phyloP scores from a whole-genome alignment of 2,888 invertebrate genomes.

The Caradrina clavipalpis region DNA sequence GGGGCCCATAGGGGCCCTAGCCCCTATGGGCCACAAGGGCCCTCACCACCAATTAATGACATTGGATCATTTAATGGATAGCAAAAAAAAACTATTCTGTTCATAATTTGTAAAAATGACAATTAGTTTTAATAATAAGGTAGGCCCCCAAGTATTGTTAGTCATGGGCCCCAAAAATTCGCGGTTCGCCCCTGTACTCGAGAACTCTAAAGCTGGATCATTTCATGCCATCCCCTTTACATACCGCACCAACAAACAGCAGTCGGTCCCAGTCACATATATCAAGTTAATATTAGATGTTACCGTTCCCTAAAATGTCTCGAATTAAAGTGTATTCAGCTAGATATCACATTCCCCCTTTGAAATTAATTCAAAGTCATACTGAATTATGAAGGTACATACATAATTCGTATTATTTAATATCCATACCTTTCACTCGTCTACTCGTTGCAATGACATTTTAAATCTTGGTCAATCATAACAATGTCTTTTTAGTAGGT shows the following conservation, averaged over 20 bases:
- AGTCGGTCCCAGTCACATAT: constrained; percentile 40
- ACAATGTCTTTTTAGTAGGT: constrained; percentile 36
- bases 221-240: constrained; percentile 24
- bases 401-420: constrained; percentile 48
- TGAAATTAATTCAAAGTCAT: constrained; percentile 54
- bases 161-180: too few species aligned
- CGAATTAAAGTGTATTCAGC: constrained; percentile 46
- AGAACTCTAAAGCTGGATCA: background rate
- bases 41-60: too few species aligned
- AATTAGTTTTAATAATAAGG: too few species aligned
- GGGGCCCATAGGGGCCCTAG: too few species aligned
- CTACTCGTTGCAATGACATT: constrained; percentile 62
- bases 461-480: constrained; percentile 71
- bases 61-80: too few species aligned
- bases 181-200: background rate
- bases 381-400: constrained; percentile 47
- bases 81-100: too few species aligned
- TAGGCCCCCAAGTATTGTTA: too few species aligned
- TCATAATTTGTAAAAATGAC: too few species aligned
- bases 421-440: constrained; percentile 45
- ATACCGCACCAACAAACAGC: constrained; percentile 27
- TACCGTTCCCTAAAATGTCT: constrained; percentile 42
- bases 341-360: constrained; percentile 63
- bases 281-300: constrained; percentile 45
- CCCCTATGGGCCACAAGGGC: too few species aligned